A percentile compares a stretch with the other conserved stretches of the same genome.
Conservation (phyloP, 1,140 invertebrate genomes). For the Bombus waltoni region DNA sequence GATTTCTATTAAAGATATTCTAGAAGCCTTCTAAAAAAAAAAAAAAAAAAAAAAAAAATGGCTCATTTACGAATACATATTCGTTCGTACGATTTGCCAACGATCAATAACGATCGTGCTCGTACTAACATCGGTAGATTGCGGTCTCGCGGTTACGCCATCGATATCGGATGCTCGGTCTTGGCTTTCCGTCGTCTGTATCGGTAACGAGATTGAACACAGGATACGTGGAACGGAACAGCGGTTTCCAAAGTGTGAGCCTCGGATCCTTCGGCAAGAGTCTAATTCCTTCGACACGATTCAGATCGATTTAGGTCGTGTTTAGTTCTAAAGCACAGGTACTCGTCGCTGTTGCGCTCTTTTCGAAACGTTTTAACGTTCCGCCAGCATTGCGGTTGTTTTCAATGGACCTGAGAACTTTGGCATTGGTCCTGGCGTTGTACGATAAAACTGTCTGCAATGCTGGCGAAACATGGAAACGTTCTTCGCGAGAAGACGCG, state of each 20-base stretch:
- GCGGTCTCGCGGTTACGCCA: background rate
- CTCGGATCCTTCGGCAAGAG: too few species aligned
- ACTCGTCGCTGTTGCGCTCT: background rate
- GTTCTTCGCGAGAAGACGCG: too few species aligned
- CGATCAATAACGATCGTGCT: background rate
- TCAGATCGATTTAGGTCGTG: background rate
- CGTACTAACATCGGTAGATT: background rate
- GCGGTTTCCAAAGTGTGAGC: background rate
- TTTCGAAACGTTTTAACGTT: background rate
- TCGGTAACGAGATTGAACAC: background rate
- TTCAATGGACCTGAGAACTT: background rate
- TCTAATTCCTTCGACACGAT: too few species aligned
- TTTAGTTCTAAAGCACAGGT: too few species aligned
- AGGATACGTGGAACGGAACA: background rate
- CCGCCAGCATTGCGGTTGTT: background rate
- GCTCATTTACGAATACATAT: background rate
- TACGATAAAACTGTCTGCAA: background rate
- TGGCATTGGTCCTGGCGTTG: background rate
- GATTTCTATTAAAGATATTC: background rate
- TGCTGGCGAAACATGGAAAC: background rate
- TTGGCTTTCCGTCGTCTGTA: conserved; percentile 5
- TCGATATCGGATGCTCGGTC: conserved; percentile 12
- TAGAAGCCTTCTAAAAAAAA: too few species aligned
- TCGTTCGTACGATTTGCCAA: background rate
- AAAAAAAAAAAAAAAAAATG: too few species aligned